Evolutionary conservation across 2,888 invertebrate species (phyloP), one percentile per base, ranked within the genome.

Genomic region (Mimas tiliae): DNA sequence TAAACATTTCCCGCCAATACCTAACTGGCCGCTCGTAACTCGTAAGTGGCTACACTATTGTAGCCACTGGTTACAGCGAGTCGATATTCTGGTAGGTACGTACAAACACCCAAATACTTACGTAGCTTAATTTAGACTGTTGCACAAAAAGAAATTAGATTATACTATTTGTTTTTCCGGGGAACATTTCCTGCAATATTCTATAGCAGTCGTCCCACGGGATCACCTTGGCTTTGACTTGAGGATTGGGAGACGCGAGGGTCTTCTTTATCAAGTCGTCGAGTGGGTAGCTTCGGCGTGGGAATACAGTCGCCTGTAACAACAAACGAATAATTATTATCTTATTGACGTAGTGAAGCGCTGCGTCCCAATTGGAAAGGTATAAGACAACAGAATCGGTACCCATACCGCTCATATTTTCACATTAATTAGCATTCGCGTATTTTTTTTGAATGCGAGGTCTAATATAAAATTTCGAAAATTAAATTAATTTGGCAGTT

Each of bases 261-360:
- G 84, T 83, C 76, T 88, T 85, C 78, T 84, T 84, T 33, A 90
- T 81, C 0, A 92, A 74, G 9, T 88, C 84, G 53, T 91, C 84
- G 33, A 92, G 79, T 0, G 91, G 89, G 70, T 82, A 93, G 1
- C 89, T 89, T 6, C 82, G 80, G 0, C 93, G 86, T 0, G 93
- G 91, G 68, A 90, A 93, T 0, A 92, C 90, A 63, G 71, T 86
- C 0, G 84, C 84, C 93, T 93, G 87, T 0, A 75, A 77, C 52
- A 50, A 51, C 55, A 16, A 64, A 6, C n/a, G n/a, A 51, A 50
- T 53, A 65, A 51, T 42, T 34, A 7, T 27, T 63, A n/a, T 19
- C 33, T 19, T 16, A 52, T 63, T 67, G n/a, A 51, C 14, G 21
- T 21, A 64, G 11, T 33, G 34, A 0, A n/a, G 42, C 6, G 53